These are phyloP conservation scores for Lycaon pictus DNA, from an alignment of 2,113 vertebrate genomes.

Conservation along the genomic window DNA sequence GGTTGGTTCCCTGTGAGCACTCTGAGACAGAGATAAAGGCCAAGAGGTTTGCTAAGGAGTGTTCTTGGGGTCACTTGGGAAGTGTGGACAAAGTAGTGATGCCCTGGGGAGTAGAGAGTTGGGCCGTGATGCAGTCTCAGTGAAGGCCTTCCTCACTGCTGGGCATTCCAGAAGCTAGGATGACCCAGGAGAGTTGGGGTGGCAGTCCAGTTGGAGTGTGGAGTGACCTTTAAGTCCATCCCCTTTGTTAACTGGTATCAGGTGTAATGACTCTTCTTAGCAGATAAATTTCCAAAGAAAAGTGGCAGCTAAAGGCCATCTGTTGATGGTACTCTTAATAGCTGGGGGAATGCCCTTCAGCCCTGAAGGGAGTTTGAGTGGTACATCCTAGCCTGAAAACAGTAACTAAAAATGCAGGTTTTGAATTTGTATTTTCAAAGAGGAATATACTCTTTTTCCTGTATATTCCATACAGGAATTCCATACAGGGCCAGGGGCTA, in stretches of 20 bases:
- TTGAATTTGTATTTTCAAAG: not conserved
- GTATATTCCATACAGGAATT: not conserved
- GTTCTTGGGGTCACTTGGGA: not conserved
- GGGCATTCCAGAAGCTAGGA: not conserved
- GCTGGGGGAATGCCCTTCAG: not conserved
- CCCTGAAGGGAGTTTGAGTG: not conserved
- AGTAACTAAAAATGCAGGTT: not conserved
- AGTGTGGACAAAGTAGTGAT: not conserved
- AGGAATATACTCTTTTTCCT: not conserved
- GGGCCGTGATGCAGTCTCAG: no score
- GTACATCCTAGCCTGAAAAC: not conserved
- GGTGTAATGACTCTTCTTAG: not conserved
- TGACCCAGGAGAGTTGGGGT: not conserved
- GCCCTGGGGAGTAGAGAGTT: not conserved
- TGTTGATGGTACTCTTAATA: not conserved
- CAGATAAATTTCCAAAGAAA: constrained; percentile 2
- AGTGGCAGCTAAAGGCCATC: not conserved
- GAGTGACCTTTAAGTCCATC: not conserved
- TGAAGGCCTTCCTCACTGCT: not conserved
- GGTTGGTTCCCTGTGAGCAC: not conserved
- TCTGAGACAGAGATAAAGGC: not conserved
- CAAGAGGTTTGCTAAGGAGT: not conserved
- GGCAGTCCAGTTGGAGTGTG: not conserved
- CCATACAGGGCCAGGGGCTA: not conserved
- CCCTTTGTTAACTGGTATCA: not conserved